Conservation (phyloP, 2,113 vertebrate genomes). For the Arothron firmamentum region DNA sequence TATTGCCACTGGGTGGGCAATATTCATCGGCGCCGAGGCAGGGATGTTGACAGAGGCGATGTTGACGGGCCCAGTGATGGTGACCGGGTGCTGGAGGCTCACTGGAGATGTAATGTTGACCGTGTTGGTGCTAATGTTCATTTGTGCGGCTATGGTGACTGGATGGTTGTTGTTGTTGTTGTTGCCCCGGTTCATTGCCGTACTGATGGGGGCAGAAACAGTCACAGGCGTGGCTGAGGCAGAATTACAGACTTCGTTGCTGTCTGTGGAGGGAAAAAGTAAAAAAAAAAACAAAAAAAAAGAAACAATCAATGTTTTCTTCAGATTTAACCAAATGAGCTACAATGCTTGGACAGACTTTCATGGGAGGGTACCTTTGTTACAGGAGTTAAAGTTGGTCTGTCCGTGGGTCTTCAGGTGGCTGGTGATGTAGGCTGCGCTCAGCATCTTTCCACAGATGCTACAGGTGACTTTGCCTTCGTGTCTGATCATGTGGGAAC, state of each 20-base stretch:
- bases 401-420: slow-evolving; percentile 98
- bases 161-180: slow-evolving; percentile 74
- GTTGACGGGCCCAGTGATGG: slow-evolving; percentile 95
- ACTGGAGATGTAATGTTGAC: slow-evolving; percentile 94
- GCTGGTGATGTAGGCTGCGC: slow-evolving; percentile 98
- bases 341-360: too few relatives aligned
- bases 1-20: slow-evolving; percentile 94
- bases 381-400: slow-evolving; percentile 92
- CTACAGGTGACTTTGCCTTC: slow-evolving; percentile 99
- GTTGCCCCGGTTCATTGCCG: slow-evolving; percentile 70
- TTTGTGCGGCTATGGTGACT: slow-evolving; percentile 93
- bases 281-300: not conserved
- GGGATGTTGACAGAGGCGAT: slow-evolving; percentile 93
- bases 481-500: slow-evolving; percentile 98
- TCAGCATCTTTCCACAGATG: slow-evolving; percentile 99
- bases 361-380: slow-evolving; percentile 82
- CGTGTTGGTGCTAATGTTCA: slow-evolving; percentile 97
- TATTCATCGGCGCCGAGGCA: slow-evolving; percentile 86
- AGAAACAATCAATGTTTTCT: not conserved
- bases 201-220: slow-evolving; percentile 69
- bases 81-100: slow-evolving; percentile 93
- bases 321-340: not conserved
- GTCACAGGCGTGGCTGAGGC: slow-evolving; percentile 81
- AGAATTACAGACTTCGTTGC: slow-evolving; percentile 89
- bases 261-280: slow-evolving; percentile 72